phyloP scores from a whole-genome alignment of 1,140 invertebrate genomes.

The Pogonognathellus flavescens region DNA sequence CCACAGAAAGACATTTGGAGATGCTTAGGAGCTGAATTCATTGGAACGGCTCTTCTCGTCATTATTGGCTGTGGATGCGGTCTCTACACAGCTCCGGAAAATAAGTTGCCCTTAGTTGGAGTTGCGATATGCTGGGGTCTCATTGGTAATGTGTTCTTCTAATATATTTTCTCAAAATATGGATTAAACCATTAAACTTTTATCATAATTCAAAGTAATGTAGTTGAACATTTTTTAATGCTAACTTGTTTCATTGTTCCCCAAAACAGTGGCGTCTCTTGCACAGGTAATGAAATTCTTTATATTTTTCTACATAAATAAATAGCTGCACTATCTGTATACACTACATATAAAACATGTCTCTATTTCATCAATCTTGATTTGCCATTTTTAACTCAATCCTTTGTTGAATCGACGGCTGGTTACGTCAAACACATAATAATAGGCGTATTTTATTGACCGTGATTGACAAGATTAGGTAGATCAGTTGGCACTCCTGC shows the following conservation, averaged over 20 bases:
- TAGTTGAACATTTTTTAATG: neutral
- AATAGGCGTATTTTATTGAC: no score
- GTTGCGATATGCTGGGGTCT: slow-evolving; percentile 58
- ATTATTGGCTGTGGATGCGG: slow-evolving; percentile 82
- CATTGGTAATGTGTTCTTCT: neutral
- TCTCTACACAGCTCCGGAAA: neutral
- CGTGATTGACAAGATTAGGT: no score
- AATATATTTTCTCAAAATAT: neutral
- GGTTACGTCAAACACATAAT: no score
- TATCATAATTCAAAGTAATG: no score
- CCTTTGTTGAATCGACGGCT: neutral
- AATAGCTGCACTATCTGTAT: no score
- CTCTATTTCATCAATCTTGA: neutral
- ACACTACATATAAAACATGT: neutral
- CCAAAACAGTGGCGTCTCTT: slow-evolving; percentile 37
- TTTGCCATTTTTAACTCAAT: neutral
- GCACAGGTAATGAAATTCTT: slow-evolving; percentile 42
- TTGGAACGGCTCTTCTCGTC: slow-evolving; percentile 90
- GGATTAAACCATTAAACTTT: neutral
- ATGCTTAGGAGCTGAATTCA: slow-evolving; percentile 84
- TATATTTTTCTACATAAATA: neutral
- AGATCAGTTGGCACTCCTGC: no score
- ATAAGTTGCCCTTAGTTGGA: slow-evolving; percentile 19
- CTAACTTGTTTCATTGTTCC: neutral
- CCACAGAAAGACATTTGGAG: slow-evolving; percentile 78